Conservation (phyloP, 2,888 invertebrate species). For the Drosophila buzzatii region DNA sequence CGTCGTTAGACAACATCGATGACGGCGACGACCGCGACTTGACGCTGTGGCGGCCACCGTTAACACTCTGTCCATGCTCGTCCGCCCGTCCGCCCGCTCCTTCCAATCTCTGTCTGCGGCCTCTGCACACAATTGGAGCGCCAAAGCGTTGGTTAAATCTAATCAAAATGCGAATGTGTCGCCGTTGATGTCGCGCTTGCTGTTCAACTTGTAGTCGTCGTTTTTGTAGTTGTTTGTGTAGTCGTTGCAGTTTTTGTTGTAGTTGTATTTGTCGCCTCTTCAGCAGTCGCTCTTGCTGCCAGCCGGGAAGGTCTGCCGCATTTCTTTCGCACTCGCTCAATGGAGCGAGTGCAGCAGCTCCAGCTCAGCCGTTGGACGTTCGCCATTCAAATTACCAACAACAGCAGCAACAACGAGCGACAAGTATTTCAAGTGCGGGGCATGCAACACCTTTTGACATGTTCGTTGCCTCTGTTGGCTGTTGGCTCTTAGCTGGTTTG, state of each 20-base stretch:
- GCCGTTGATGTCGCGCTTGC: conserved; percentile 53
- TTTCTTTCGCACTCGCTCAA: conserved; percentile 62
- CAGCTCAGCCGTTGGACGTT: conserved; percentile 53
- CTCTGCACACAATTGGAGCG: conserved; percentile 69
- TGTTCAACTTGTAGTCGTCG: conserved; percentile 57
- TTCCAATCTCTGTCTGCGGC: conserved; percentile 12
- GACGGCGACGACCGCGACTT: conserved; percentile 38
- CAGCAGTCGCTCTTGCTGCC: conserved; percentile 23
- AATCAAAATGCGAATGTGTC: conserved; percentile 76
- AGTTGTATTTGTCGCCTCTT: conserved; percentile 57
- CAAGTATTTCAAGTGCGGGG: conserved; percentile 77
- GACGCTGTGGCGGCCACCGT: conserved; percentile 47
- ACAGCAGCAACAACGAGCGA: conserved; percentile 44
- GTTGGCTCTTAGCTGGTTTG: conserved; percentile 10
- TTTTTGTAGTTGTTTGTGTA: conserved; percentile 45
- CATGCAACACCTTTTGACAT: conserved; percentile 80
- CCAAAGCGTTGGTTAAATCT: conserved; percentile 71
- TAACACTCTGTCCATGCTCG: conserved; percentile 13
- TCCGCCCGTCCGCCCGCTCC: conserved; percentile 2
- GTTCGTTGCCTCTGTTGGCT: conserved; percentile 37
- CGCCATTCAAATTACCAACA: conserved; percentile 75
- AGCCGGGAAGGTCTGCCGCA: conserved; percentile 41
- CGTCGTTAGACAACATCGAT: conserved; percentile 64
- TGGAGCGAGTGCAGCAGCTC: conserved; percentile 23
- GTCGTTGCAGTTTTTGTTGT: conserved; percentile 51